These are phyloP conservation scores for Nycticorax nycticorax DNA, from an alignment of 2,113 vertebrate genomes.

Conservation along the genomic window DNA sequence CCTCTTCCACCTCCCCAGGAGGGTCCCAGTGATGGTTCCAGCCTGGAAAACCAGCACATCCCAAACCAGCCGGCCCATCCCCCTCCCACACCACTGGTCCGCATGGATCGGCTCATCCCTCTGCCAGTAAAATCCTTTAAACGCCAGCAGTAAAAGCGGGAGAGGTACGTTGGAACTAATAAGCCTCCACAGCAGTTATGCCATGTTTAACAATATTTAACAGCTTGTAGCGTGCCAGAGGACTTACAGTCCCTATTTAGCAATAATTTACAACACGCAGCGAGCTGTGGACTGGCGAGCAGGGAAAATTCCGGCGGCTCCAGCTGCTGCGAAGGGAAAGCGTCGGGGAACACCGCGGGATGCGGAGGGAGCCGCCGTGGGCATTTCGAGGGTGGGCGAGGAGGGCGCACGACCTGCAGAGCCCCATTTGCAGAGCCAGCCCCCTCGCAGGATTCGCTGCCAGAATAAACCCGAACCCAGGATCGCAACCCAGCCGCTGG, in stretches of 20 bases:
- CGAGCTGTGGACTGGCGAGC: neutral
- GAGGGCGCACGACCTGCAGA: fast-evolving
- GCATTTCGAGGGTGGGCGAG: neutral
- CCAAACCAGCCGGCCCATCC: neutral
- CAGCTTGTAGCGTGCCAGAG: slow-evolving; percentile 33
- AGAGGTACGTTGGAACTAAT: neutral
- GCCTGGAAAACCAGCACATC: neutral
- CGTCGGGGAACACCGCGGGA: fast-evolving
- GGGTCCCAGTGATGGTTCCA: neutral
- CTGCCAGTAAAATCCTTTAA: neutral
- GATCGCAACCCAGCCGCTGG: fast-evolving
- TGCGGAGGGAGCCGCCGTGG: fast-evolving
- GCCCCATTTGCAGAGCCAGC: neutral
- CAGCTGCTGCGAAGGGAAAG: neutral
- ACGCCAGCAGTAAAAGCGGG: slow-evolving; percentile 23
- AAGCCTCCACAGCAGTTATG: slow-evolving; percentile 40
- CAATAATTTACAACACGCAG: slow-evolving; percentile 51
- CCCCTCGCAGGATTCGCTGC: neutral
- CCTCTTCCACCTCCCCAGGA: neutral
- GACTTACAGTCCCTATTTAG: slow-evolving; percentile 36
- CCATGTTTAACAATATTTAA: slow-evolving; percentile 63
- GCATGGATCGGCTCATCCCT: fast-evolving
- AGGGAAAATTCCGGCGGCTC: neutral
- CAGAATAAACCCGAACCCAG: fast-evolving
- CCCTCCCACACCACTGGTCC: fast-evolving